phyloP scores from a whole-genome alignment of 2,797 vertebrate genomes.

The Pseudomugil tenellus region DNA sequence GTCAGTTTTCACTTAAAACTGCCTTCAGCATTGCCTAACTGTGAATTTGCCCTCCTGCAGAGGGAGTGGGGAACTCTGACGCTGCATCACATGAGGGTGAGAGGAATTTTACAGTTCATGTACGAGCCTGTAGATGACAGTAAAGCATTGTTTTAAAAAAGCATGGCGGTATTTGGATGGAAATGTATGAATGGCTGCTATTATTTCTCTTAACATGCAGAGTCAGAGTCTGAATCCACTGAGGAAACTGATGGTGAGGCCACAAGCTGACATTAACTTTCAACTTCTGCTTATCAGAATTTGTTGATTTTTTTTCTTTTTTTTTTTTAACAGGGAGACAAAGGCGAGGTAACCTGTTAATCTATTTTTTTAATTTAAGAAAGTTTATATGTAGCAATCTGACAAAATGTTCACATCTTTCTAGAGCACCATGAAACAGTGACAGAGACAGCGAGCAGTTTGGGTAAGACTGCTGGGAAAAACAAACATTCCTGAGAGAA shows the following conservation, averaged over 20 bases:
- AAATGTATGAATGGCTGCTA: background rate
- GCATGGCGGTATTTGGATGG: constrained; percentile 6
- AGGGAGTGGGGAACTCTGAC: constrained; percentile 43
- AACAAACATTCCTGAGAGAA: background rate
- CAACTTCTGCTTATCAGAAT: background rate
- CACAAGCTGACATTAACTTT: background rate
- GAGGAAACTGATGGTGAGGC: constrained; percentile 66
- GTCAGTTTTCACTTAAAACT: constrained; percentile 15
- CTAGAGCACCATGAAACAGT: constrained; percentile 57
- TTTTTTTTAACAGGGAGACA: constrained; percentile 55
- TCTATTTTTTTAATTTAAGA: background rate
- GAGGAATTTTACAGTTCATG: constrained; percentile 24
- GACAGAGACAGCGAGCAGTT: constrained; percentile 40
- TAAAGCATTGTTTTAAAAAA: constrained; percentile 10
- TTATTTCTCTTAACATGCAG: constrained; percentile 35
- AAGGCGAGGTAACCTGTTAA: constrained; percentile 50
- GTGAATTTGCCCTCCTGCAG: constrained; percentile 53
- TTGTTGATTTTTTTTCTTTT: constrained; percentile 8
- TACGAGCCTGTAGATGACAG: constrained; percentile 50
- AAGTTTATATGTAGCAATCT: background rate
- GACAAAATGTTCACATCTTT: constrained; percentile 8
- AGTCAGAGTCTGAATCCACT: constrained; percentile 60
- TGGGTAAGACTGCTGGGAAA: constrained; percentile 51
- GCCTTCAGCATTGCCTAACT: constrained; percentile 35
- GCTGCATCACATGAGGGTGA: constrained; percentile 54